These are phyloP conservation scores for Biston stratarius DNA, from an alignment of 2,888 invertebrate species.

Conservation along the genomic window DNA sequence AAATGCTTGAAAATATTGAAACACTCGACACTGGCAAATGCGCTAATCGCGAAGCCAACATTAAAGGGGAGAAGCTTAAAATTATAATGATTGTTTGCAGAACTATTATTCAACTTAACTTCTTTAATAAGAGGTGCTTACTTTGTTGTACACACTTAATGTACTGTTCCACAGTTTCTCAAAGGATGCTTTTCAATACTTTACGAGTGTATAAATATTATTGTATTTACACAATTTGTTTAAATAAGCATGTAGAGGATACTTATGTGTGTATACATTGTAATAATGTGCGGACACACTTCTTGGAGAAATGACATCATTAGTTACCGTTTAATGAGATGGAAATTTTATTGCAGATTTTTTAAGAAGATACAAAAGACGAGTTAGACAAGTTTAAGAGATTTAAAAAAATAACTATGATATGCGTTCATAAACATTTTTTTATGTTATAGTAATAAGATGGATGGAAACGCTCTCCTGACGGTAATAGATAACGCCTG, in stretches of 20 bases:
- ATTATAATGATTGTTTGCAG: constrained; percentile 31
- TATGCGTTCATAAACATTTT: neutral
- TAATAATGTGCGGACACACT: constrained; percentile 16
- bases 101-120: constrained; percentile 23
- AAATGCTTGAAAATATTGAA: too few species aligned
- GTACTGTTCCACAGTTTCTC: constrained; percentile 16
- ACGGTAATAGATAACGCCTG: too few species aligned
- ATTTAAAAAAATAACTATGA: too few species aligned
- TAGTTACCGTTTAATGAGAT: constrained; percentile 22
- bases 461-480: too few species aligned
- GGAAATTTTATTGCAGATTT: neutral
- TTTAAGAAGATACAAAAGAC: neutral
- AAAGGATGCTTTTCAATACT: constrained; percentile 19
- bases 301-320: constrained; percentile 25
- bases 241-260: constrained; percentile 15
- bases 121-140: constrained; percentile 20
- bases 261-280: constrained; percentile 15
- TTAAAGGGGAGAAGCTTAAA: neutral
- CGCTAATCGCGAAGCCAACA: too few species aligned
- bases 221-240: constrained; percentile 27
- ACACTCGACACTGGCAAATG: too few species aligned
- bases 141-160: constrained; percentile 18
- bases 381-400: neutral
- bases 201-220: constrained; percentile 26
- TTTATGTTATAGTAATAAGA: too few species aligned